Percentiles rank a stretch among this genome's conserved stretches.
These are phyloP conservation scores for Dendronephthya gigantea DNA, from an alignment of 64 coral and sea anemone species.

Conservation along the genomic window DNA sequence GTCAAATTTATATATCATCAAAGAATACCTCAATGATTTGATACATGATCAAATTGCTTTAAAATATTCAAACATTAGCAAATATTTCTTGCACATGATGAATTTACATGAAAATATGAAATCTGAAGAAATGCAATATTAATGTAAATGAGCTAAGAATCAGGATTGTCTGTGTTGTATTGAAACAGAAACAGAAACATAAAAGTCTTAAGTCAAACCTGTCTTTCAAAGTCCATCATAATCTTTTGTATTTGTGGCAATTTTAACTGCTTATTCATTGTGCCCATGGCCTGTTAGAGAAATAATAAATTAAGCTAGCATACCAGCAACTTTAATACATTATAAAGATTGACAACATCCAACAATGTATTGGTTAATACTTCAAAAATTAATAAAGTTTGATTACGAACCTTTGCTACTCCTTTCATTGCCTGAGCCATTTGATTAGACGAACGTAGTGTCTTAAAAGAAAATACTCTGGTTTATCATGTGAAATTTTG, in stretches of 20 bases:
- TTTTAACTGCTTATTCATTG: slow-evolving; percentile 92
- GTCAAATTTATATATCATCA: not conserved
- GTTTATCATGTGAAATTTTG: not conserved
- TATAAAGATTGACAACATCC: not conserved
- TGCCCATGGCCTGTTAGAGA: slow-evolving; percentile 56
- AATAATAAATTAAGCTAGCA: not conserved
- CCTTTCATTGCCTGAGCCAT: slow-evolving; percentile 99
- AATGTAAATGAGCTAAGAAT: too few species aligned
- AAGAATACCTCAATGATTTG: too few species aligned
- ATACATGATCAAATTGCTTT: too few species aligned
- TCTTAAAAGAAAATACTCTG: slow-evolving; percentile 42
- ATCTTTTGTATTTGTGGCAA: slow-evolving; percentile 98
- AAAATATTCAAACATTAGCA: not conserved
- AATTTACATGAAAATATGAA: too few species aligned
- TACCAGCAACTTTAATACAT: not conserved
- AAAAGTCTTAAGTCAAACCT: slow-evolving; percentile 31
- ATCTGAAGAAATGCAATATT: too few species aligned
- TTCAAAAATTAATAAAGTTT: not conserved
- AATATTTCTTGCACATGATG: not conserved
- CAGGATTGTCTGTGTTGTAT: slow-evolving; percentile 32
- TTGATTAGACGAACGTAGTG: slow-evolving; percentile 74
- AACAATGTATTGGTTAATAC: too few species aligned
- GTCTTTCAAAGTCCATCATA: slow-evolving; percentile 99
- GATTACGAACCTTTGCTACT: slow-evolving; percentile 64
- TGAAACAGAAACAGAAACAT: not conserved